Base-by-base conservation (phyloP, 2,797 vertebrate genomes). In the Cyprinella venusta region DNA sequence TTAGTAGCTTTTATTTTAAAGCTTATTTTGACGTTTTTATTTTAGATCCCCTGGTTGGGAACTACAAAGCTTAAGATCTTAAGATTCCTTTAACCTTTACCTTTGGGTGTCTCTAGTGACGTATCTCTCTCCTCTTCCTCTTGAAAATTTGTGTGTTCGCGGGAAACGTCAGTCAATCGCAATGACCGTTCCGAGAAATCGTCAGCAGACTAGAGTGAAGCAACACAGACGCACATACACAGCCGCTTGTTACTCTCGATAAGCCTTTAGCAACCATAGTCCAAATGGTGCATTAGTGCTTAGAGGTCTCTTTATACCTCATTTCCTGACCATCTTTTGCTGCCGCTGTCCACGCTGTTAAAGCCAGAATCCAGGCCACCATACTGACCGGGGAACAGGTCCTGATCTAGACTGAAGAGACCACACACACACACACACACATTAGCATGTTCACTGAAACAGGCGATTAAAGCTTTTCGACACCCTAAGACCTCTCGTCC, bases 271-370 rank as follows among this genome's bases (percentile, higher is more conserved):
- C 38, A 42, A 45, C 36, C 54, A 9, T 16, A 30, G 61, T 63
- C 61, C 8, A 64, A 78, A 65, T 36, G 26, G 30, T 72, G 12
- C 16, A 50, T n/a, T 81, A 38, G 30, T 36, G 15, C 8, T 18
- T 19, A 12, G n/a, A 36, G 13, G 24, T 26, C 40, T 63, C 59
- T 15, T 38, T 42, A 87, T 86, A 97, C 96, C 96, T 97, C 96
- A 26, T 97, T 97, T 77, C 96, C 96, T 10, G 96, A 97, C 96
- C 96, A 97, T 69, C 96, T 90, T 71, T 97, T 97, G 92, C 95
- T 97, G 86, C 96, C 96, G 0, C 96, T 97, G 93, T 97, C 96
- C 5, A 97, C 97, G 0, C 97, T 97, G 92, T 97, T 96, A 88
- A 97, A 97, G 26, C 96, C 96, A 0, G 96, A 97, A 87, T 97